Evolutionary conservation across 2,797 vertebrate genomes (phyloP).

Genomic region (Amblyopsis hoosieri): DNA sequence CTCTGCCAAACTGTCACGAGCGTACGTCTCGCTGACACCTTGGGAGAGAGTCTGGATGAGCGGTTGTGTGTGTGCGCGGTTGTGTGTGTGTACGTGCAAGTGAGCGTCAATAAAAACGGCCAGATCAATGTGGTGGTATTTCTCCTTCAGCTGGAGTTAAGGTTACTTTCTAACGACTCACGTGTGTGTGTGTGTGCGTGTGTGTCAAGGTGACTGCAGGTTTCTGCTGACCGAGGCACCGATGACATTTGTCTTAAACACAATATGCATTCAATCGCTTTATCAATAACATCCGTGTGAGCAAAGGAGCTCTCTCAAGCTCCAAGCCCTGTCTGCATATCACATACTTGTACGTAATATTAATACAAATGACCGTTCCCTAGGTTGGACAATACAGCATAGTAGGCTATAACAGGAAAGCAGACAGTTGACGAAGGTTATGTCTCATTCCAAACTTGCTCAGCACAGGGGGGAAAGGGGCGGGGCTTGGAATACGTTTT

Average conservation of each 20-base stretch:
- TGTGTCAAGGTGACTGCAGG: background rate
- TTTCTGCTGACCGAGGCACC: background rate
- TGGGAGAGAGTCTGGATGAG: conserved; percentile 30
- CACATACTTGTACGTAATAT: no score
- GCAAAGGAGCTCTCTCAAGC: no score
- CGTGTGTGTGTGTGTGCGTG: conserved; percentile 12
- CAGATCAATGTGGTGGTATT: conserved; percentile 25
- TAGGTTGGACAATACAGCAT: no score
- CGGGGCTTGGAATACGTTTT: no score
- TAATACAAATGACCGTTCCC: no score
- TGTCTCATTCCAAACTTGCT: no score
- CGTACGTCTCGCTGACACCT: background rate
- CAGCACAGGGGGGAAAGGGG: no score
- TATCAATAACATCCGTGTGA: no score
- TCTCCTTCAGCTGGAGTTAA: conserved; percentile 21
- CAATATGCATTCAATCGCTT: background rate
- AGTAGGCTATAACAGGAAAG: no score
- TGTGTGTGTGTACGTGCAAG: conserved; percentile 18
- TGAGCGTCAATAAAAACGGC: conserved; percentile 37
- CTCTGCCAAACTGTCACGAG: conserved; percentile 39
- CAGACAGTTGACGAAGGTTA: no score
- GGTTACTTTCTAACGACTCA: background rate
- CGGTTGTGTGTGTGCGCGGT: conserved; percentile 16
- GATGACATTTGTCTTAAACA: background rate
- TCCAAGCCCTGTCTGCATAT: no score